Conservation (phyloP, 2,113 vertebrate species). For the Dascyllus trimaculatus region DNA sequence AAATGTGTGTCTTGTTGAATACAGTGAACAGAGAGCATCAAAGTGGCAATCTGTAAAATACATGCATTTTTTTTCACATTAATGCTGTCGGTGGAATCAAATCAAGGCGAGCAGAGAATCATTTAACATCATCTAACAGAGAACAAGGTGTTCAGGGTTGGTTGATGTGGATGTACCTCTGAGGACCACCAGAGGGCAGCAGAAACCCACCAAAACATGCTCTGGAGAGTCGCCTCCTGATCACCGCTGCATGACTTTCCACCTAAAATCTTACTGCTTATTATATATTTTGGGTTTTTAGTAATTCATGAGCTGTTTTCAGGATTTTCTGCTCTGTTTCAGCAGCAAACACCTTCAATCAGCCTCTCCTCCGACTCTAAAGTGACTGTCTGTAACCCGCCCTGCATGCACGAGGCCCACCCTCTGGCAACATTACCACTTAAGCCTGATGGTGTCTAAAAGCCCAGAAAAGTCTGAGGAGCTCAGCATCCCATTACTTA, state of each 20-base stretch:
- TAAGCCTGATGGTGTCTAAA: constrained; percentile 17
- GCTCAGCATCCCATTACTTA: background rate
- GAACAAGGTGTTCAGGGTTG: too few relatives aligned
- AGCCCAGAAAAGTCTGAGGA: background rate
- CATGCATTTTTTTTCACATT: too few relatives aligned
- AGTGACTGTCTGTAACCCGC: constrained; percentile 9
- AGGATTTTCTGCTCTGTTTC: background rate
- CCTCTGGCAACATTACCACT: constrained; percentile 26
- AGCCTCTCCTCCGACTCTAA: background rate
- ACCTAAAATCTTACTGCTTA: background rate
- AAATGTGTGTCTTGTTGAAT: too few relatives aligned
- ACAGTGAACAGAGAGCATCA: too few relatives aligned
- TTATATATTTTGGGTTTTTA: too few relatives aligned
- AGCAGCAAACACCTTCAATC: background rate
- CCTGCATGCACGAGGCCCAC: background rate
- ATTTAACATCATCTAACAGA: too few relatives aligned
- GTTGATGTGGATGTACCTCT: background rate
- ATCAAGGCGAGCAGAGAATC: too few relatives aligned
- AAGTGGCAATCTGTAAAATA: too few relatives aligned
- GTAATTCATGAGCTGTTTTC: too few relatives aligned
- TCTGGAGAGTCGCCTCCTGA: background rate
- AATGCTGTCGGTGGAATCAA: too few relatives aligned
- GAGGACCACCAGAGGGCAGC: constrained; percentile 23
- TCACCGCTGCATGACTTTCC: background rate
- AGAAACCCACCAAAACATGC: background rate